Evolutionary conservation across 64 coral and sea anemone species (phyloP).

Genomic region (Anthopleura sola): DNA sequence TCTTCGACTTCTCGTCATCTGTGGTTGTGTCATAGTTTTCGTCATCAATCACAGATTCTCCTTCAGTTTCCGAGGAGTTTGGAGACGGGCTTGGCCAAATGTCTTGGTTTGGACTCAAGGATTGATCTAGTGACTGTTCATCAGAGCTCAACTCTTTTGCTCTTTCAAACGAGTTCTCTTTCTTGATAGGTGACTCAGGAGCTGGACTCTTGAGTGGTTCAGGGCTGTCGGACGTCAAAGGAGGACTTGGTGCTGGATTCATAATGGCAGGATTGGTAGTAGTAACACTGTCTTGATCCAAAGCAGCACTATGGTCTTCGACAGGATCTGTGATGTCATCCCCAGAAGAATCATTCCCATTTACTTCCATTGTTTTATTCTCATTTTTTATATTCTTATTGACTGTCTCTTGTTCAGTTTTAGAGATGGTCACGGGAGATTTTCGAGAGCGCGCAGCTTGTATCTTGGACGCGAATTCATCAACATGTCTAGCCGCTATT

Average conservation of each 20-base stretch:
- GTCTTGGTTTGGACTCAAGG: background rate
- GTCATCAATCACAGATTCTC: background rate
- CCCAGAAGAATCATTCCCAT: background rate
- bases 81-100: background rate
- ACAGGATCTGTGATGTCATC: background rate
- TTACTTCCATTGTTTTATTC: background rate
- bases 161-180: background rate
- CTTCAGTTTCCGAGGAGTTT: background rate
- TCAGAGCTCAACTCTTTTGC: background rate
- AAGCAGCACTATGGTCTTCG: background rate
- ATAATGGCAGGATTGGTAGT: background rate
- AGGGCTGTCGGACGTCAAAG: background rate
- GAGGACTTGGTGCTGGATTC: background rate
- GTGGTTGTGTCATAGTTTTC: background rate
- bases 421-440: background rate
- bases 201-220: background rate
- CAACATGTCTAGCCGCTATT: background rate
- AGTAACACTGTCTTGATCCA: background rate
- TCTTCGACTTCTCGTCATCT: background rate
- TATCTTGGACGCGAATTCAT: conserved; percentile 4
- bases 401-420: background rate
- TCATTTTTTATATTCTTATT: background rate
- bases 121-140: no score
- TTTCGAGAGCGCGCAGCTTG: background rate
- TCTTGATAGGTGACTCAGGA: background rate